phyloP scores from a whole-genome alignment of 2,888 invertebrate species.

The Vesta saturnalis region DNA sequence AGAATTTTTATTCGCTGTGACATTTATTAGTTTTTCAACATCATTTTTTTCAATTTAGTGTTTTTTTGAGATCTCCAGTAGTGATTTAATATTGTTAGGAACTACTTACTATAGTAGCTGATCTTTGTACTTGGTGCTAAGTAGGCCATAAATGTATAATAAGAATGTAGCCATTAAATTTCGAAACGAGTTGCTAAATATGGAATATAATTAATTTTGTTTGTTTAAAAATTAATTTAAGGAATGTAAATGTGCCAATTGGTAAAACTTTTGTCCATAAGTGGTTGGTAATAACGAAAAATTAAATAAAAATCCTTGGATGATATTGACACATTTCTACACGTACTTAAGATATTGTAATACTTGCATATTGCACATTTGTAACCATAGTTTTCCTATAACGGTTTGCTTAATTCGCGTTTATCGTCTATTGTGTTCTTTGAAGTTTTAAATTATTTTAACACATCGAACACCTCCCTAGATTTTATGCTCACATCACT shows the following conservation, averaged over 20 bases:
- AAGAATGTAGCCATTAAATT: neutral
- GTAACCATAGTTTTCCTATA: too few relatives aligned
- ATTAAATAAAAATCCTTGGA: too few relatives aligned
- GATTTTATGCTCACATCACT: neutral
- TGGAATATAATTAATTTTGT: constrained; percentile 2
- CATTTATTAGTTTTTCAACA: neutral
- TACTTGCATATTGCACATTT: too few relatives aligned
- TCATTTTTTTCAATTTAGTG: neutral
- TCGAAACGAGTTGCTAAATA: neutral
- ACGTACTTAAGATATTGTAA: too few relatives aligned
- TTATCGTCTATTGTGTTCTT: neutral
- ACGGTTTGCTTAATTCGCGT: neutral
- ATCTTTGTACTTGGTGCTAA: constrained; percentile 1
- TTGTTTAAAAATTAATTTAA: neutral
- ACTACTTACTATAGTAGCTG: too few relatives aligned
- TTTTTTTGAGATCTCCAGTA: too few relatives aligned
- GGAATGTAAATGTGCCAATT: neutral
- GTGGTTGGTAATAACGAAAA: too few relatives aligned
- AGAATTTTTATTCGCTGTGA: neutral
- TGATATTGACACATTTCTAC: too few relatives aligned
- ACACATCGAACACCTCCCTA: too few relatives aligned
- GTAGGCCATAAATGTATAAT: constrained; percentile 9
- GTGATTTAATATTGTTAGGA: neutral
- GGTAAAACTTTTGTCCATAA: too few relatives aligned
- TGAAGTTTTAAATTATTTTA: too few relatives aligned